phyloP scores from a whole-genome alignment of 2,113 vertebrate species.

The Lipotes vexillifer region DNA sequence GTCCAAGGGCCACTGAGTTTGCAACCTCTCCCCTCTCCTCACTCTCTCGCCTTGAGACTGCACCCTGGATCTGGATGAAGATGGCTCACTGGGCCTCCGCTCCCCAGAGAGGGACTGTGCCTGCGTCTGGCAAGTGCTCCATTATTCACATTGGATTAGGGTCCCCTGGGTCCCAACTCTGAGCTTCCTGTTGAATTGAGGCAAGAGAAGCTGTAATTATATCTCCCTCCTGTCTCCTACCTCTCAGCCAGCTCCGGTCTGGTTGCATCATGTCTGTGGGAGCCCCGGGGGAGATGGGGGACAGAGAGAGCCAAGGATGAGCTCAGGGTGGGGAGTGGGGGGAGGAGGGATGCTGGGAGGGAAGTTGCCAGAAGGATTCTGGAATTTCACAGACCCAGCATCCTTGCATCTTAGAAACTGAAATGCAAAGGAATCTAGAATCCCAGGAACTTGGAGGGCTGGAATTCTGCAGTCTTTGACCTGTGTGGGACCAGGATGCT shows the following conservation, averaged over 20 bases:
- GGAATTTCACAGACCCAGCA: background rate
- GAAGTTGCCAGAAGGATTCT: background rate
- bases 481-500: background rate
- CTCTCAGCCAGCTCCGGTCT: slow-evolving; percentile 35
- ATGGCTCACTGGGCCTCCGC: background rate
- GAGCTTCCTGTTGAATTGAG: slow-evolving; percentile 54
- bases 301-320: slow-evolving; percentile 47
- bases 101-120: background rate
- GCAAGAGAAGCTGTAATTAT: slow-evolving; percentile 57
- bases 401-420: background rate
- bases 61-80: background rate
- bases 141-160: slow-evolving; percentile 39
- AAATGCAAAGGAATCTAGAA: background rate
- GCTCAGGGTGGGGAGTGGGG: background rate
- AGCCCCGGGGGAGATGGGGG: slow-evolving; percentile 37
- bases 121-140: background rate
- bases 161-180: slow-evolving; percentile 63
- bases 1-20: background rate
- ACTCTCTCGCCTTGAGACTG: no score
- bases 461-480: background rate
- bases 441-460: background rate
- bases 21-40: background rate
- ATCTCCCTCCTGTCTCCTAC: slow-evolving; percentile 43
- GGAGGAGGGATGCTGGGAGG: background rate
- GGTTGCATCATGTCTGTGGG: slow-evolving; percentile 69